These are phyloP conservation scores for Bovichtus variegatus DNA, from an alignment of 2,797 vertebrate genomes.

Conservation along the genomic window DNA sequence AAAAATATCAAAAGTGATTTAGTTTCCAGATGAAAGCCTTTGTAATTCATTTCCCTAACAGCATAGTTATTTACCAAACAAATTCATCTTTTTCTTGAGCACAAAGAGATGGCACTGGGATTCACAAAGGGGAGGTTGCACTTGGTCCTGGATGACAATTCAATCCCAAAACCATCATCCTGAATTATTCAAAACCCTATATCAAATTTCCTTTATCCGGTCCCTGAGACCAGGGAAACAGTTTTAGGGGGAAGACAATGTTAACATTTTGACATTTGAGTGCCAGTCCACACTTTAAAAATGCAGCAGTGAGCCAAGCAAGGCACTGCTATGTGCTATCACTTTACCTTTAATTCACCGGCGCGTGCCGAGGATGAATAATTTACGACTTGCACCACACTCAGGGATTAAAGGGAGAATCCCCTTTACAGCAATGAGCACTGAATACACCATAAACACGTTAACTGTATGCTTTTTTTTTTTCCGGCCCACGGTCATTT, in stretches of 20 bases:
- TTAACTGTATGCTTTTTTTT: background rate
- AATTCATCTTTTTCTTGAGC: conserved; percentile 14
- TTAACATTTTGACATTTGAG: conserved; percentile 77
- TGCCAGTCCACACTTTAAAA: conserved; percentile 77
- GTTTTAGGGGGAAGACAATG: conserved; percentile 63
- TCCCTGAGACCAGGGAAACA: conserved; percentile 45
- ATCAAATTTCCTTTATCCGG: conserved; percentile 66
- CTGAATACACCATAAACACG: conserved; percentile 41
- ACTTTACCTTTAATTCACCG: conserved; percentile 82
- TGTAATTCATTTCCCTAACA: background rate
- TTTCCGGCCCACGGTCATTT: no score
- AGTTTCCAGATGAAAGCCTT: background rate
- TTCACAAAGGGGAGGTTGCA: conserved; percentile 36
- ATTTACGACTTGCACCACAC: conserved; percentile 71
- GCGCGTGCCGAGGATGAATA: conserved; percentile 74
- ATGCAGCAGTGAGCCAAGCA: conserved; percentile 76
- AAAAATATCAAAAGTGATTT: background rate
- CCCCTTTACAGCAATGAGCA: conserved; percentile 11
- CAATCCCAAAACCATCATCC: conserved; percentile 38
- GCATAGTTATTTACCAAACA: background rate
- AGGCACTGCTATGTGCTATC: conserved; percentile 71
- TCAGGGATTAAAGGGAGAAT: conserved; percentile 52
- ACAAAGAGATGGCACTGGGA: conserved; percentile 11
- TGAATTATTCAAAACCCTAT: conserved; percentile 76
- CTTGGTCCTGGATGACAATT: conserved; percentile 40